Percentiles rank a stretch among this genome's conserved stretches.
Evolutionary conservation across 2,797 vertebrate genomes (phyloP).

Genomic region (Rhinoraja longicauda): DNA sequence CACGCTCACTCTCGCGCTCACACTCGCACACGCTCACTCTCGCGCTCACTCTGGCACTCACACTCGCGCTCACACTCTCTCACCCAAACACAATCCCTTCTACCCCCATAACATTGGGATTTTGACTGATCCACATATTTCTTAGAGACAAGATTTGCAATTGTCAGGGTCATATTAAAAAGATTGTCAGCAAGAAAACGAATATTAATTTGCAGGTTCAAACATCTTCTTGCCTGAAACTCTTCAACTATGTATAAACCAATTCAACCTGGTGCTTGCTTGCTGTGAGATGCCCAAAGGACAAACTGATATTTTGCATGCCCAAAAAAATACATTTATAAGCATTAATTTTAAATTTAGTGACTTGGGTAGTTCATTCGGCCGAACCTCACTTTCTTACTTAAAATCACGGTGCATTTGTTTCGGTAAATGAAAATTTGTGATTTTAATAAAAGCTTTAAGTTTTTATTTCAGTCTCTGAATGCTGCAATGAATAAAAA

Average conservation of each 20-base stretch:
- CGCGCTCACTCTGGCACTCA: too few species aligned
- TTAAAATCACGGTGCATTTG: not conserved
- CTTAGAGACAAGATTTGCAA: not conserved
- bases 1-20: too few species aligned
- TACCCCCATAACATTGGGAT: not conserved
- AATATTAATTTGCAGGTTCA: not conserved
- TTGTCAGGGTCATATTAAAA: not conserved
- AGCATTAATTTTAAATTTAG: slow-evolving; percentile 1
- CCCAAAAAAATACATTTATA: not conserved
- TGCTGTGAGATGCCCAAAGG: not conserved
- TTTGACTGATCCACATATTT: not conserved
- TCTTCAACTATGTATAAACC: not conserved
- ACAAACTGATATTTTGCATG: not conserved
- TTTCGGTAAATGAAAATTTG: not conserved
- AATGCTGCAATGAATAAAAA: not conserved
- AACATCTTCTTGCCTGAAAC: not conserved
- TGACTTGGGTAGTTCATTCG: not conserved
- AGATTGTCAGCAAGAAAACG: not conserved
- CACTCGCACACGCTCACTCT: too few species aligned
- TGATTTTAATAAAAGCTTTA: not conserved
- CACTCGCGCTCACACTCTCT: too few species aligned
- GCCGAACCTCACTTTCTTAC: not conserved
- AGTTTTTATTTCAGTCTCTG: not conserved
- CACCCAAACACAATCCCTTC: not conserved
- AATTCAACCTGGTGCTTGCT: not conserved